Conservation (phyloP, 1,140 invertebrate genomes). For the Leguminivora glycinivorella region DNA sequence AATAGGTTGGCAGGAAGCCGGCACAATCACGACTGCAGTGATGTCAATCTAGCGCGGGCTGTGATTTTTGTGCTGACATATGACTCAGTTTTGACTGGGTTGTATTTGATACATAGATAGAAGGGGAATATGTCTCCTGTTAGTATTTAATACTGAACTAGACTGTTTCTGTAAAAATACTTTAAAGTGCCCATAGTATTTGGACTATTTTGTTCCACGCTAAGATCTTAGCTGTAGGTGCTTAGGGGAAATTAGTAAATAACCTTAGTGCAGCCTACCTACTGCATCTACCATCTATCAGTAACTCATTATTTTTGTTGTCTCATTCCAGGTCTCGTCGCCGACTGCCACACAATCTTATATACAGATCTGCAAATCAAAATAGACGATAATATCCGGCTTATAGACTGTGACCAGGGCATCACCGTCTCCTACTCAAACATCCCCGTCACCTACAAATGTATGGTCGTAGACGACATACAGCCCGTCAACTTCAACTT, state of each 20-base stretch:
- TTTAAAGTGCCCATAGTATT: slow-evolving; percentile 33
- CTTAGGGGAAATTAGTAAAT: too few species aligned
- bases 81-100: neutral
- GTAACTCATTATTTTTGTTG: slow-evolving; percentile 15
- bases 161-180: too few species aligned
- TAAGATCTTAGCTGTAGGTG: too few species aligned
- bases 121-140: neutral
- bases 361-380: slow-evolving; percentile 80
- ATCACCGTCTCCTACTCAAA: slow-evolving; percentile 51
- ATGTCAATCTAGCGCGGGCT: slow-evolving; percentile 3
- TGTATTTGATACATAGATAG: neutral
- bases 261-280: too few species aligned
- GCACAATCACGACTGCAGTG: slow-evolving; percentile 1
- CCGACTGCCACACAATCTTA: slow-evolving; percentile 76
- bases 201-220: too few species aligned
- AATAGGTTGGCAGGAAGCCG: slow-evolving; percentile 9
- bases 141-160: too few species aligned
- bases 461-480: slow-evolving; percentile 49
- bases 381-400: slow-evolving; percentile 45
- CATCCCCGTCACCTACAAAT: slow-evolving; percentile 57
- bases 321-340: slow-evolving; percentile 67
- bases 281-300: too few species aligned
- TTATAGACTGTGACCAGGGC: slow-evolving; percentile 59
- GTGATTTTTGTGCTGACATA: neutral
- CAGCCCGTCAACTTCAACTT: slow-evolving; percentile 62